Evolutionary conservation across 2,888 invertebrate genomes (phyloP), one percentile per base, ranked within the genome.

Genomic region (Macrophya annulata): DNA sequence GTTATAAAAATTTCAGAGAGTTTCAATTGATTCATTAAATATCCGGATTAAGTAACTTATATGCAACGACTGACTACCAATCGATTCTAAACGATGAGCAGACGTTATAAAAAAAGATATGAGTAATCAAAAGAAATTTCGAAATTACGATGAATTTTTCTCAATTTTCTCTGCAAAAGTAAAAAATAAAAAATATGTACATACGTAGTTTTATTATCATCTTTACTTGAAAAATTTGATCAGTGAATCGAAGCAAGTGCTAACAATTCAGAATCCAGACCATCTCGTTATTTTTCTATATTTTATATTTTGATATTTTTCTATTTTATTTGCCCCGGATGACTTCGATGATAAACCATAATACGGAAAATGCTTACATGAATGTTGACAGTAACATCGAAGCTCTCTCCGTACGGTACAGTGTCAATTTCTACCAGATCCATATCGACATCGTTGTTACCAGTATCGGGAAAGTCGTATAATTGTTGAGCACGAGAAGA

Each of bases 391-490:
- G 95, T 95, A 85, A 96, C 95, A 89, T 95, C 95, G 90, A 96
- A 96, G 55, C 95, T 95, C 89, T 96, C 95, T 0, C 96, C 96
- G 87, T 96, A 95, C 12, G 95, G 95, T 45, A 96, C 95, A 40
- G 94, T 93, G 86, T 96, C 96, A 88, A 96, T 95, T 86, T 96
- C 96, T 90, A 96, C 94, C 84, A 96, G 94, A 89, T 96, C 96
- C 89, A 96, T 96, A 89, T 92, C 94, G 5, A 96, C 96, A 89
- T 96, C 96, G 90, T 96, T 95, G 85, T 93, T 94, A 86, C 94
- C 95, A 89, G 95, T 94, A 84, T 94, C 94, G 12, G 95, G 95
- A 87, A 95, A 94, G 88, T 95, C 95, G 89, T 96, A 96, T 89
- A 95, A 95, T 89, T 95, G 95, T 90, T 95, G 95, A 87, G 96